phyloP scores from a whole-genome alignment of 1,140 invertebrate species.

The Pogonomyrmex barbatus region DNA sequence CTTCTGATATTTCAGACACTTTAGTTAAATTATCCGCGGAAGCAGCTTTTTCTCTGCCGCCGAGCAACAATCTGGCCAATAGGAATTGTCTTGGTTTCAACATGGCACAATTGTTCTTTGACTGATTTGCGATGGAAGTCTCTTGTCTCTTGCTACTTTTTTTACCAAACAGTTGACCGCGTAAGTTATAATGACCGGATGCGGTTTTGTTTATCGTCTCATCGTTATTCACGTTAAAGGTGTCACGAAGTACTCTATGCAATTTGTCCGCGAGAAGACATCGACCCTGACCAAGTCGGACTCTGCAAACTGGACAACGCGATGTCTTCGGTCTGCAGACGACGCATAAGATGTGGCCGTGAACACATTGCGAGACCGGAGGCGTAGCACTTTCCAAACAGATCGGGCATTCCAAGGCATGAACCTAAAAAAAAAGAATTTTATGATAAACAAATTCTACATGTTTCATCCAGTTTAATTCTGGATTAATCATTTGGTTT shows the following conservation, averaged over 20 bases:
- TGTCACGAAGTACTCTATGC: conserved; percentile 81
- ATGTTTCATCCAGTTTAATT: background rate
- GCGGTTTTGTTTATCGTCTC: background rate
- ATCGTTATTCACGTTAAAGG: conserved; percentile 66
- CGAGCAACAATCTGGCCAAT: conserved; percentile 68
- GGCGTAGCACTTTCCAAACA: conserved; percentile 88
- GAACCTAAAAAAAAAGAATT: conserved; percentile 70
- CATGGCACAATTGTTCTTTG: conserved; percentile 16
- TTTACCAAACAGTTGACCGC: conserved; percentile 82
- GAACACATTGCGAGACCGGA: conserved; percentile 89
- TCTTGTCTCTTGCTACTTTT: conserved; percentile 24
- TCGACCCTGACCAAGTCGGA: conserved; percentile 85
- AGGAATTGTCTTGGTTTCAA: conserved; percentile 52
- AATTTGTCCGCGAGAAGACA: conserved; percentile 87
- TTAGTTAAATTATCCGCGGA: conserved; percentile 82
- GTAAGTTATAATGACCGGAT: conserved; percentile 69
- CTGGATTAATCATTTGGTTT: background rate
- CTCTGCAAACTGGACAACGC: conserved; percentile 88
- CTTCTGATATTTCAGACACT: conserved; percentile 39
- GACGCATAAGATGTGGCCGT: conserved; percentile 89
- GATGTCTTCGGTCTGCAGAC: conserved; percentile 87
- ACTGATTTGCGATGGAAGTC: background rate
- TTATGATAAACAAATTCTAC: background rate
- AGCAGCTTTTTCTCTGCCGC: conserved; percentile 76
- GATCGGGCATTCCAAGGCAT: conserved; percentile 88